Base-by-base conservation (phyloP, 2,888 invertebrate species). In the Dolichopus griseipennis region DNA sequence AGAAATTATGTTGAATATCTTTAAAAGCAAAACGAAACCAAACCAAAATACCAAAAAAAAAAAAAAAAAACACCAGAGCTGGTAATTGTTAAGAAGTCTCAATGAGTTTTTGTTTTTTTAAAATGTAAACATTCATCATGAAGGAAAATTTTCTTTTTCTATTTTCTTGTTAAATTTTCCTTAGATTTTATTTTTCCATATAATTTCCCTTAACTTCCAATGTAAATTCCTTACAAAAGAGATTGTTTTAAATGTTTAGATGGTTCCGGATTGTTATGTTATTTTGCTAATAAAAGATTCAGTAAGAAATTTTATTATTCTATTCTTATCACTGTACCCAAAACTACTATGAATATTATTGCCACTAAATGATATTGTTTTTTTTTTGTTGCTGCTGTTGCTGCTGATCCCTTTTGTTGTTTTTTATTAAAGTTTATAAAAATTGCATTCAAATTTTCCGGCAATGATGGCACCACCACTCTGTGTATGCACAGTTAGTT, bases 391-490 rank as follows among this genome's bases (percentile, higher is more conserved):
- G n/a, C n/a, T n/a, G n/a, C n/a, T n/a, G n/a, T n/a, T n/a, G n/a
- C n/a, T 52, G 9, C n/a, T 52, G n/a, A 15, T 52, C 15, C 15
- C n/a, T 52, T 12, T 52, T 52, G 15, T 52, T 52, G 18, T 52
- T 15, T 41, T 12, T 41, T 12, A 2, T 9, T 4, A 5, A 27
- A 27, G 27, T 27, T 2, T 27, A 27, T 18, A 52, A 18, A 18
- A 52, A 15, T 52, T 52, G 52, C 37, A 37, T 52, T 52, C 52
- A 52, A 52, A 52, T 52, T 52, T 52, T 52, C 52, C 52, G 52
- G 52, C 52, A 52, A 52, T 52, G n/a, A 52, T 27, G 27, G 27
- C 27, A 27, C 27, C n/a, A 18, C 52, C n/a, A n/a, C n/a, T n/a
- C n/a, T 52, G 2, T 52, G 52, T n/a, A 52, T 52, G 52, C 52